Evolutionary conservation across 2,888 invertebrate species (phyloP).

Genomic region (Brachylomia viminalis): DNA sequence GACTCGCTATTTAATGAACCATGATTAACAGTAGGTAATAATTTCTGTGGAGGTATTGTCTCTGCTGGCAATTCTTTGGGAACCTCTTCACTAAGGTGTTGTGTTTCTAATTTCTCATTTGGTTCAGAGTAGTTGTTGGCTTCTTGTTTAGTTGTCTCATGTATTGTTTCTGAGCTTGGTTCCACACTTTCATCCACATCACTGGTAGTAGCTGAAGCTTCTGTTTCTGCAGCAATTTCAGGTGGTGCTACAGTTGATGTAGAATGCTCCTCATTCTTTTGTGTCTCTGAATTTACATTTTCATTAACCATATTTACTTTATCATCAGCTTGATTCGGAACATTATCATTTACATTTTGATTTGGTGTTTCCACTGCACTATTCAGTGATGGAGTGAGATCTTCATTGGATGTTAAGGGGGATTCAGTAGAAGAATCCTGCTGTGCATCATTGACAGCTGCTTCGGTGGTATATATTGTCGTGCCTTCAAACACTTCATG

Average conservation of each 20-base stretch:
- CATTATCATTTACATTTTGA: conserved; percentile 41
- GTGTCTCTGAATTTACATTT: conserved; percentile 26
- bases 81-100: conserved; percentile 35
- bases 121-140: not conserved
- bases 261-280: conserved; percentile 17
- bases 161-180: conserved; percentile 20
- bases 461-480: conserved; percentile 87
- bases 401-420: conserved; percentile 57
- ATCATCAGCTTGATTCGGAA: conserved; percentile 44
- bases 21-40: conserved; percentile 61
- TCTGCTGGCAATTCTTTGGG: conserved; percentile 38
- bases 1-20: conserved; percentile 60
- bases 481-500: conserved; percentile 93
- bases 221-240: conserved; percentile 9
- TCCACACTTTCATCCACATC: conserved; percentile 23
- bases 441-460: conserved; percentile 60
- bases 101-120: conserved; percentile 21
- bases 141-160: conserved; percentile 13
- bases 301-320: conserved; percentile 32
- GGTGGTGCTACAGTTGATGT: conserved; percentile 1
- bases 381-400: conserved; percentile 61
- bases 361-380: conserved; percentile 53
- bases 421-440: conserved; percentile 66
- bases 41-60: conserved; percentile 55
- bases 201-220: conserved; percentile 14